Evolutionary conservation across 1,140 invertebrate genomes (phyloP), one percentile per base, ranked within the genome.

Genomic region (Dinothrombium tinctorium): DNA sequence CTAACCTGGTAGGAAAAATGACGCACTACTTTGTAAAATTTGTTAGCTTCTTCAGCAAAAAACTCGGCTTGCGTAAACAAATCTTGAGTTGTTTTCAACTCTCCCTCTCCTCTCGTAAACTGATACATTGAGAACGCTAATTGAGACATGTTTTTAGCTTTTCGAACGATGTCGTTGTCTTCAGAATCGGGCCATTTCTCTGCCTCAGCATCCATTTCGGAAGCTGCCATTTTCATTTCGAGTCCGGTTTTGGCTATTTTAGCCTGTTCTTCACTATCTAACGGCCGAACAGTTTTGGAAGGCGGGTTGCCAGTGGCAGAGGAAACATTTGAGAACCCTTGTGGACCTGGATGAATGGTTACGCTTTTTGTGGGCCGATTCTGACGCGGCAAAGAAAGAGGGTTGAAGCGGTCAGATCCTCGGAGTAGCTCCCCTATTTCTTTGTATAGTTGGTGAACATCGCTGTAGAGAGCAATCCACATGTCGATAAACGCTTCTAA

Each of bases 21-120:
- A 57, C 87, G 68, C 48, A 98, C 83, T 56, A 95, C 86, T 72
- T 94, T 94, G 65, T 95, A 98, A 53, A 98, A 69, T 66, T 90
- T 76, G 64, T 95, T 95, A 14, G 90, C 90, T 65, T 98, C 90
- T 66, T 98, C 90, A 29, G 90, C 87, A 65, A 98, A 96, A 65
- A 96, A 96, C 64, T 98, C 90, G 7, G 92, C 92, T 68, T 98
- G 90, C 21, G 90, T 95, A 64, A 98, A 99, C 33, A 99, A 68
- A 63, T 98, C 92, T 62, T 98, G 92, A 24, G 92, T 99, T 12
- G 92, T 98, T 60, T 90, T 87, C 40, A 98, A 60, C 19, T 81
- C 79, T 25, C 92, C 92, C 60, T 94, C 87, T 23, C 92, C 92
- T 54, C 84, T 73, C 14, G 92, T 99, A 64, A 99, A 99, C 58